Conservation (phyloP, 2,113 vertebrate species). For the human (Homo sapiens) region DNA sequence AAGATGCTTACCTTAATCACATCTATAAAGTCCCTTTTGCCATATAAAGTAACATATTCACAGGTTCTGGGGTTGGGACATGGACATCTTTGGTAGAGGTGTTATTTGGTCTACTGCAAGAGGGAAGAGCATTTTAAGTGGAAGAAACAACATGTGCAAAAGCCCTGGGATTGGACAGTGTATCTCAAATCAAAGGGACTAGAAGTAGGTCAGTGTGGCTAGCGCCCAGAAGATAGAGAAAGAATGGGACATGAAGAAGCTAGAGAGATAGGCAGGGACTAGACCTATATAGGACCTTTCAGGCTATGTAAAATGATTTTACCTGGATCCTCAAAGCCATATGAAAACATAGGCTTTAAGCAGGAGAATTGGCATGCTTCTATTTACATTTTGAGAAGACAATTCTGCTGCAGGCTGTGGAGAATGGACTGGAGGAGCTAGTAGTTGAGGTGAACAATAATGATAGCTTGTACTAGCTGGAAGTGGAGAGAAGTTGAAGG, state of each 20-base stretch:
- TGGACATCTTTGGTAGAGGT: neutral
- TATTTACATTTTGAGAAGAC: neutral
- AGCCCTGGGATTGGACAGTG: neutral
- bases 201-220: neutral
- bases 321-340: neutral
- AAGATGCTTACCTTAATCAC: neutral
- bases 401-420: neutral
- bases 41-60: neutral
- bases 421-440: neutral
- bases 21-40: neutral
- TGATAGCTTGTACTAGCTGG: neutral
- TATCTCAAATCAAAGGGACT: constrained; percentile 31
- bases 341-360: neutral
- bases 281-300: neutral
- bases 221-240: neutral
- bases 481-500: constrained; percentile 2
- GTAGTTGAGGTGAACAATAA: neutral
- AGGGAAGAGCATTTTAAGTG: neutral
- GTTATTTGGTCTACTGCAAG: neutral
- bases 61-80: neutral
- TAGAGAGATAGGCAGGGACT: neutral
- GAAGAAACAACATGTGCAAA: neutral
- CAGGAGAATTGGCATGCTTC: neutral
- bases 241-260: neutral
- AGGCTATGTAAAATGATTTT: neutral